These are phyloP conservation scores for Horisme vitalbata DNA, from an alignment of 2,888 invertebrate species.

Conservation along the genomic window DNA sequence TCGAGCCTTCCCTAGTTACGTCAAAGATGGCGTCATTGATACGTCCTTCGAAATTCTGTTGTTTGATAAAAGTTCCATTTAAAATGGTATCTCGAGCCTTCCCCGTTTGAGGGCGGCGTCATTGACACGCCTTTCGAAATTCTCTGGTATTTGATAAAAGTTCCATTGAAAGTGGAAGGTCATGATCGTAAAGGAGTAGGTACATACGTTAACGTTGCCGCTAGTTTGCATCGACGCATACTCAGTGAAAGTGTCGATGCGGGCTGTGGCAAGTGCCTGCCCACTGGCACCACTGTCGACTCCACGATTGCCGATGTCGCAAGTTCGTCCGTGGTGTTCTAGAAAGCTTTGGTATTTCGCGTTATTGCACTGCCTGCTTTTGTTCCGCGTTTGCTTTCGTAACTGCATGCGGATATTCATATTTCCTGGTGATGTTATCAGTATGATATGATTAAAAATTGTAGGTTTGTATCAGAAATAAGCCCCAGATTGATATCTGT, in stretches of 20 bases:
- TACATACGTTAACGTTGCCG: too few species aligned
- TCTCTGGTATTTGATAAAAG: conserved; percentile 26
- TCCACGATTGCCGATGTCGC: conserved; percentile 48
- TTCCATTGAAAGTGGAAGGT: conserved; percentile 48
- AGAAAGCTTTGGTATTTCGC: conserved; percentile 73
- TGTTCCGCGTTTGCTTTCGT: conserved; percentile 45
- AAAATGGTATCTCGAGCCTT: conserved; percentile 38
- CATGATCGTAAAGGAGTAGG: conserved; percentile 27
- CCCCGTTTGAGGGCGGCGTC: conserved; percentile 21
- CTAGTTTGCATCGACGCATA: conserved; percentile 37
- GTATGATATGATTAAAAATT: too few species aligned
- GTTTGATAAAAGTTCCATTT: conserved; percentile 33
- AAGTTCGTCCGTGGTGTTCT: conserved; percentile 57
- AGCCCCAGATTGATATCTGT: too few species aligned
- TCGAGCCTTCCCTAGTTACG: conserved; percentile 28
- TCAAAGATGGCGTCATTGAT: conserved; percentile 10
- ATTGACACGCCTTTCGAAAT: conserved; percentile 15
- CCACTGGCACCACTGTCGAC: conserved; percentile 25
- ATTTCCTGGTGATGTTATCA: conserved; percentile 29
- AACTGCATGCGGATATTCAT: conserved; percentile 22
- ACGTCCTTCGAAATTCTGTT: conserved; percentile 15
- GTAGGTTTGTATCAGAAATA: not conserved
- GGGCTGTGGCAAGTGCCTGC: conserved; percentile 29
- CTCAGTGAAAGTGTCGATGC: conserved; percentile 70
- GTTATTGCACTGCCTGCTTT: conserved; percentile 38